Conservation (phyloP, 2,113 vertebrate species). For the Oryzias woworae region DNA sequence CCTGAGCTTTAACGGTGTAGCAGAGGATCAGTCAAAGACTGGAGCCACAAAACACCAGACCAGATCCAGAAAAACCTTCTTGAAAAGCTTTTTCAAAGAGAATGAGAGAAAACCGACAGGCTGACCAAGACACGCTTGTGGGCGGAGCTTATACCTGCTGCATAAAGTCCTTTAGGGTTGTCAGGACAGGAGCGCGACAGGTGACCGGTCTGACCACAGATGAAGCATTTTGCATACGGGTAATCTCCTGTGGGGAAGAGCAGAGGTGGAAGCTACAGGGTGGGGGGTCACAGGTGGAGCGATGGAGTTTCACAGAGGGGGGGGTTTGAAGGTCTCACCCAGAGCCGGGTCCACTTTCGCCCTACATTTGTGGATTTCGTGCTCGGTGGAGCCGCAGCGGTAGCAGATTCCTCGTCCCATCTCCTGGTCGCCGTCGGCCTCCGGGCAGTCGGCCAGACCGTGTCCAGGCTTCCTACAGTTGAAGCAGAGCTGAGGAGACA, state of each 20-base stretch:
- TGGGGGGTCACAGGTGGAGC: background rate
- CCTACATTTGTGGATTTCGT: slow-evolving; percentile 87
- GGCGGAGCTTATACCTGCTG: slow-evolving; percentile 77
- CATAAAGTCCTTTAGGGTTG: slow-evolving; percentile 94
- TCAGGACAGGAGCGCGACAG: slow-evolving; percentile 90
- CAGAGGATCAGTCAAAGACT: too few species aligned
- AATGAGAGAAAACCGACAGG: too few species aligned
- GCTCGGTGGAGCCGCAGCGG: slow-evolving; percentile 94
- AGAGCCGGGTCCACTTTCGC: slow-evolving; percentile 90
- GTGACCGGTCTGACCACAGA: slow-evolving; percentile 92
- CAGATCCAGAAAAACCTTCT: too few species aligned
- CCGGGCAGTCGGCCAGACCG: slow-evolving; percentile 90
- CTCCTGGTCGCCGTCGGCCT: slow-evolving; percentile 85
- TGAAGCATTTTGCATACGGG: slow-evolving; percentile 96
- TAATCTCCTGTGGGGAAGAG: slow-evolving; percentile 81
- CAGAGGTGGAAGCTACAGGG: background rate
- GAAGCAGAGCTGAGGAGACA: slow-evolving; percentile 85
- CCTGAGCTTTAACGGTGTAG: too few species aligned
- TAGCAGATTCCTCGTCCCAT: slow-evolving; percentile 93
- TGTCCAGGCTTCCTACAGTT: slow-evolving; percentile 94
- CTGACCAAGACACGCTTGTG: background rate
- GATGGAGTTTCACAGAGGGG: background rate
- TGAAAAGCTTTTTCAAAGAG: too few species aligned
- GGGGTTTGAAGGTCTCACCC: slow-evolving; percentile 68
- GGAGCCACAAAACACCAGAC: too few species aligned